A percentile compares a stretch with the other conserved stretches of the same genome.
phyloP scores from a whole-genome alignment of 2,113 vertebrate genomes.

The Macaca fascicularis region T2T-MFA8v1.1 NC_088387.1:56524501-56525000 shows the following conservation, averaged over 20 bases:
- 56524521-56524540: neutral
- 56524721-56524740: neutral
- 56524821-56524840: neutral
- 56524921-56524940: too few relatives aligned
- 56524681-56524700: neutral
- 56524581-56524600: neutral
- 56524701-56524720: neutral
- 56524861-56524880: slow-evolving; percentile 1
- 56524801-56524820: neutral
- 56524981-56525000: neutral
- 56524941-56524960: neutral
- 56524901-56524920: too few relatives aligned
- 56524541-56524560: neutral
- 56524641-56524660: neutral
- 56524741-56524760: neutral
- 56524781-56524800: neutral
- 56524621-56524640: neutral
- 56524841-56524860: neutral
- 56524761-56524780: neutral
- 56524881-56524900: neutral
- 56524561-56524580: neutral
- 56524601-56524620: neutral
- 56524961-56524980: neutral
- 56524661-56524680: slow-evolving; percentile 7
- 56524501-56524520: neutral